phyloP scores from a whole-genome alignment of 2,888 invertebrate genomes.

The Gerris lacustris region DNA sequence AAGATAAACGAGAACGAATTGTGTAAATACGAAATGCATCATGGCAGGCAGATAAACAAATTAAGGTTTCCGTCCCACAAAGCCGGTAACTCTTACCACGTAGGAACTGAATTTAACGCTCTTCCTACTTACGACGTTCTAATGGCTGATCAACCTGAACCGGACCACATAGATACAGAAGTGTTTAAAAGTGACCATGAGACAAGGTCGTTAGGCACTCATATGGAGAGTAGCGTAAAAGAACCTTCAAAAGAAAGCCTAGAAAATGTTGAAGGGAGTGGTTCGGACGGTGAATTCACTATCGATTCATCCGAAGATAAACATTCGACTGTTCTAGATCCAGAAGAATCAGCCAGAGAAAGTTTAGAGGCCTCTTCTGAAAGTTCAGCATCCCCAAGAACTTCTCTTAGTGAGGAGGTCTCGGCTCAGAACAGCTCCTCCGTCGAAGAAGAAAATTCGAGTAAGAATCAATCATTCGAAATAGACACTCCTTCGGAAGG shows the following conservation, averaged over 20 bases:
- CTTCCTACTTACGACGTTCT: not conserved
- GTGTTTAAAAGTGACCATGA: slow-evolving; percentile 20
- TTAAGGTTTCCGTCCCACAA: slow-evolving; percentile 13
- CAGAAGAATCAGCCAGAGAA: not conserved
- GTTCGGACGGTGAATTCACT: not conserved
- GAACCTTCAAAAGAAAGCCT: not conserved
- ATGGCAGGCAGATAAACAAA: slow-evolving; percentile 16
- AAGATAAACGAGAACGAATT: slow-evolving; percentile 28
- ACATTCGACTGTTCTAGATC: not conserved
- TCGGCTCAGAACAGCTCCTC: not conserved
- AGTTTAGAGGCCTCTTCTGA: not conserved
- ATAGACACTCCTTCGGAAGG: slow-evolving; percentile 10
- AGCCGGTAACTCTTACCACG: slow-evolving; percentile 17
- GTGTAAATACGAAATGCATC: slow-evolving; percentile 22
- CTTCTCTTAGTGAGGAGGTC: too few species aligned
- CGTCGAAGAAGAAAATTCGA: slow-evolving; percentile 12
- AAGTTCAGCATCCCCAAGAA: not conserved
- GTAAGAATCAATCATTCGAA: slow-evolving; percentile 11
- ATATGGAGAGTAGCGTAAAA: not conserved
- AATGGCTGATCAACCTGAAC: slow-evolving; percentile 19
- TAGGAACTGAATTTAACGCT: slow-evolving; percentile 11
- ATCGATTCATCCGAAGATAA: not conserved
- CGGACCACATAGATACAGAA: slow-evolving; percentile 18
- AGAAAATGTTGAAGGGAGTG: not conserved
- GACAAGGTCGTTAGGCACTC: slow-evolving; percentile 9